These are phyloP conservation scores for Lordiphosa collinella DNA, from an alignment of 1,140 invertebrate genomes.

Conservation along the genomic window DNA sequence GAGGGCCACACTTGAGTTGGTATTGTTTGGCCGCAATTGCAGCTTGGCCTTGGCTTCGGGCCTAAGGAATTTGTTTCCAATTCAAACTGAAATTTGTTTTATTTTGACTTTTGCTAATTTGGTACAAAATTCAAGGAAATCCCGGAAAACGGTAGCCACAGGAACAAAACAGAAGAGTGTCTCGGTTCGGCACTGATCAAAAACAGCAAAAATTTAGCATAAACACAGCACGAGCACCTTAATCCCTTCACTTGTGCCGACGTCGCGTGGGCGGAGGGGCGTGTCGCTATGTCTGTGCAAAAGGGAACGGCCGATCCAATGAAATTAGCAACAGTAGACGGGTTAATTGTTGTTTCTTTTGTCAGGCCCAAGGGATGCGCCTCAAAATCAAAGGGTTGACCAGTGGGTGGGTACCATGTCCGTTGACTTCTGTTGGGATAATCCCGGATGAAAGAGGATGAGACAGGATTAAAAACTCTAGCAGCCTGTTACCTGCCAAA, in stretches of 20 bases:
- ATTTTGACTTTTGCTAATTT: slow-evolving; percentile 38
- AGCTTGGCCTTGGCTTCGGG: slow-evolving; percentile 37
- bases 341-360: slow-evolving; percentile 60
- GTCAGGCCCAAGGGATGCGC: not conserved
- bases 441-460: slow-evolving; percentile 70
- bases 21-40: slow-evolving; percentile 65
- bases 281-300: slow-evolving; percentile 40
- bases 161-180: slow-evolving; percentile 4
- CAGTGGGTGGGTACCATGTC: slow-evolving; percentile 32
- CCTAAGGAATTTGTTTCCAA: slow-evolving; percentile 64
- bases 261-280: slow-evolving; percentile 55
- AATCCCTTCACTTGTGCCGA: slow-evolving; percentile 50
- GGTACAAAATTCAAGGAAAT: slow-evolving; percentile 30
- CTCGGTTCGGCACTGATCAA: slow-evolving; percentile 36
- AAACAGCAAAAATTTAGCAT: not conserved
- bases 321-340: slow-evolving; percentile 78
- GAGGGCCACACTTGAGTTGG: slow-evolving; percentile 66
- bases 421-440: slow-evolving; percentile 72
- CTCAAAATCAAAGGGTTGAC: slow-evolving; percentile 8
- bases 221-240: slow-evolving; percentile 42
- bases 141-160: slow-evolving; percentile 30
- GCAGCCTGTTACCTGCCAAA: slow-evolving; percentile 6
- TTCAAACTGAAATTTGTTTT: slow-evolving; percentile 69
- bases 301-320: slow-evolving; percentile 33
- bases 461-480: slow-evolving; percentile 55